phyloP scores from a whole-genome alignment of 2,113 vertebrate species.

The Rhinopomastus cyanomelas region DNA sequence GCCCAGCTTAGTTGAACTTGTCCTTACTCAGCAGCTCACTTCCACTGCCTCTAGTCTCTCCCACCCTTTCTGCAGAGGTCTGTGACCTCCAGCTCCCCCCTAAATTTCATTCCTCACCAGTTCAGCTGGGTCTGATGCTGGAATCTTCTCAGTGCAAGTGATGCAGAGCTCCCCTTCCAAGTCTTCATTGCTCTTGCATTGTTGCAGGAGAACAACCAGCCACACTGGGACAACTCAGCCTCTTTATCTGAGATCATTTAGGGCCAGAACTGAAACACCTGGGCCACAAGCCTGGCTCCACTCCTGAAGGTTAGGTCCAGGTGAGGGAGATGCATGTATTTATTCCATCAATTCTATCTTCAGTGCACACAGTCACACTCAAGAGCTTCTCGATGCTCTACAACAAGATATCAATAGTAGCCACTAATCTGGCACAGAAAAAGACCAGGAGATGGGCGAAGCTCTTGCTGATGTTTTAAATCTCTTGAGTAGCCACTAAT shows the following conservation, averaged over 20 bases:
- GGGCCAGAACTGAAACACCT: background rate
- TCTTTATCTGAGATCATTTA: background rate
- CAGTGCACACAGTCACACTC: background rate
- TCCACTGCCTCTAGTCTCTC: background rate
- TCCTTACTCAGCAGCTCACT: background rate
- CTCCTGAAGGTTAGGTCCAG: background rate
- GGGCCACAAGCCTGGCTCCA: background rate
- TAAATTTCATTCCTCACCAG: background rate
- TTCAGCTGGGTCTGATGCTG: conserved; percentile 26
- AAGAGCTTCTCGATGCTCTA: background rate
- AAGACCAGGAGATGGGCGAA: background rate
- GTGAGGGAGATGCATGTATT: background rate
- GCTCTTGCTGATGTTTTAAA: background rate
- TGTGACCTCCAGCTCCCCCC: conserved; percentile 16
- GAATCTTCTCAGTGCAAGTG: conserved; percentile 25
- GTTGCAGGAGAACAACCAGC: background rate
- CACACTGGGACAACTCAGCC: background rate
- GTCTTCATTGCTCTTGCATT: conserved; percentile 32
- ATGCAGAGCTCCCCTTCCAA: conserved; percentile 36
- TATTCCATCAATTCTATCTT: background rate
- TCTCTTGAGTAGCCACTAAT: background rate
- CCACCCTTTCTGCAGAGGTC: conserved; percentile 8
- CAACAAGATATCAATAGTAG: background rate
- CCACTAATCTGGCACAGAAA: background rate
- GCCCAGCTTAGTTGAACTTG: background rate